Base-by-base conservation (phyloP, 2,888 invertebrate genomes). In the Gastrophysa polygoni region DNA sequence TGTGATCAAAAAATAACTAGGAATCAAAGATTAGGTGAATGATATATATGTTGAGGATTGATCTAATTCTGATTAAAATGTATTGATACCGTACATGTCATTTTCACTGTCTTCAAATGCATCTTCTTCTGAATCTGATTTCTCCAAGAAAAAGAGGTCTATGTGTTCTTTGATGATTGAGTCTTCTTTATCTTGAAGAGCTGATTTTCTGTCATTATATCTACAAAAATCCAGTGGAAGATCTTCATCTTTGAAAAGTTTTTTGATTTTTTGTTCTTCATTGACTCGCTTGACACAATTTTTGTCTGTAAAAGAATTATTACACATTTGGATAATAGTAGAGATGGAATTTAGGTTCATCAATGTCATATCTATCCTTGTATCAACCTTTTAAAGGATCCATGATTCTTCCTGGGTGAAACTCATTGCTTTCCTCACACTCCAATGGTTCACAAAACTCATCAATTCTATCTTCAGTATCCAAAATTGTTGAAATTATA, bases 151-250 rank as follows among this genome's bases (percentile, higher is more conserved):
- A 50, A 63, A 63, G 16, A 56, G 32, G 47, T 63, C 63, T 10
- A 56, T 56, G 17, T 63, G 56, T 50, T 63, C 63, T 34, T 59
- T 59, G 17, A 56, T 63, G 11, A 63, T 59, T 14, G 34, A 56
- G 20, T 55, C 55, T 56, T 51, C 56, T 0, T 55, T 51, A 10
- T 63, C 59, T 43, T 59, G 56, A 43, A 24, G 24, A 17, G 48
- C 20, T 2, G 28, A 17, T 51, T 21, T 47, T 5, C 55, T 56
- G 28, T 58, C 54, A 7, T 20, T 50, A 5, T 56, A 47, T 1
- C 16, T 38, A 38, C 38, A 38, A n/a, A 38, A 56, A 14, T 63
- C 59, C 10, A 59, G 47, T 7, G 48, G 52, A 1, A 59, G 24
- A 11, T 56, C 21, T 18, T 63, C 43, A 11, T 18, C 48, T 17